Evolutionary conservation across 2,113 vertebrate genomes (phyloP).

Genomic region (Sialia sialis): DNA sequence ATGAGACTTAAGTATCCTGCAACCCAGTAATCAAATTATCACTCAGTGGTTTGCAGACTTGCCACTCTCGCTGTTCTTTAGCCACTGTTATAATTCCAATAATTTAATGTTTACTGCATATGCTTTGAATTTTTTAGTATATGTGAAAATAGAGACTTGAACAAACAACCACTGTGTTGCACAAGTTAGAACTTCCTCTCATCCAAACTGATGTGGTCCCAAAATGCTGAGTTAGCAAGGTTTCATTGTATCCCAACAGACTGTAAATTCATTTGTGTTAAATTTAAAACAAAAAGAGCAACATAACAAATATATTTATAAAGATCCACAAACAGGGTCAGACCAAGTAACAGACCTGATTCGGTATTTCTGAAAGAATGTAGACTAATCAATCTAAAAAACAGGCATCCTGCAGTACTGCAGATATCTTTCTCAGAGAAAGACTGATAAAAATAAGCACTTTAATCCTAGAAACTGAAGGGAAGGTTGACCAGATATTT

Average conservation of each 20-base stretch:
- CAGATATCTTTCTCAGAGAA: not conserved
- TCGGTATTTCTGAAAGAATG: not conserved
- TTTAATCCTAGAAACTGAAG: not conserved
- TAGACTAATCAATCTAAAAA: not conserved
- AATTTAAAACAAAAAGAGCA: not conserved
- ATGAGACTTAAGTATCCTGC: not conserved
- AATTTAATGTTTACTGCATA: not conserved
- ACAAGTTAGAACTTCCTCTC: constrained; percentile 14
- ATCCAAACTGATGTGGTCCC: not conserved
- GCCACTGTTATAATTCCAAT: not conserved
- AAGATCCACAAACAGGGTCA: not conserved
- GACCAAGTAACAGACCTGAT: not conserved
- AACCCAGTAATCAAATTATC: constrained; percentile 2
- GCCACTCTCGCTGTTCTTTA: not conserved
- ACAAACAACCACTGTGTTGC: not conserved
- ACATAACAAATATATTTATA: not conserved
- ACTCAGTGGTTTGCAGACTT: constrained; percentile 22
- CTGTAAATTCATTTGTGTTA: not conserved
- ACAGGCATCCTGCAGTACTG: not conserved
- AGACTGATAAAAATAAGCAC: fast-evolving
- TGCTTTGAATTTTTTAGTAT: not conserved
- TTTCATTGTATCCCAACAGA: not conserved
- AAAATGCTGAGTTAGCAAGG: not conserved
- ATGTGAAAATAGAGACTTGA: not conserved
- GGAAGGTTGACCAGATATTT: not conserved